Evolutionary conservation across 1,140 invertebrate genomes (phyloP), one percentile per base, ranked within the genome.

Genomic region (Nomia melanderi): DNA sequence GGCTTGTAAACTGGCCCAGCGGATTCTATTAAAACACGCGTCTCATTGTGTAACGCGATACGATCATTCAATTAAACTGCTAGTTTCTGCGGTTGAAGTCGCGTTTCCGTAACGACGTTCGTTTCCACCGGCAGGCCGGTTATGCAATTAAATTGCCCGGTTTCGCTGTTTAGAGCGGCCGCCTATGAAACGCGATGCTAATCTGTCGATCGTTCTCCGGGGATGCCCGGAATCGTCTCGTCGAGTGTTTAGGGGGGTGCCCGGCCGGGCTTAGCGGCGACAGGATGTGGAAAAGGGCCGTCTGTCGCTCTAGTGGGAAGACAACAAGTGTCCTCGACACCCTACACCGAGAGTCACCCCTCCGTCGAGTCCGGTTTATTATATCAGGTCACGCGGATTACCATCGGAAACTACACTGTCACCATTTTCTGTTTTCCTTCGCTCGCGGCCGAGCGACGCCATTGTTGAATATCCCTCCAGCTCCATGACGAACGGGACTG

Each of bases 261-360:
- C 1, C 17, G n/a, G 23, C 14, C n/a, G n/a, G 29, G 50, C 57
- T 47, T 41, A 33, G 27, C 44, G 20, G 33, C 59, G 56, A 56
- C 72, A 69, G 82, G 78, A 84, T 72, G 82, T 56, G 57, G 65
- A 84, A 85, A 85, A 84, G 83, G 78, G 65, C 78, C 78, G 78
- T 78, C 79, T 81, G 82, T 60, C 82, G 83, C 73, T n/a, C n/a
- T 27, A 62, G 54, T 59, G 66, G 79, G 82, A 84, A 82, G 72
- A 70, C 59, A 59, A 82, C 79, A 81, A 85, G 83, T 84, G 82
- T 78, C 29, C 83, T 84, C 64, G 17, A 23, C 69, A 31, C 39
- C 47, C 59, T 53, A 27, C 56, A 41, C 29, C 44, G 44, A 44
- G 54, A 44, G 54, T 57, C 73, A 69, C 20, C 29, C 64, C 75